Evolutionary conservation across 2,797 vertebrate genomes (phyloP), one percentile per base, ranked within the genome.

Genomic region (Poeciliopsis paucimaculata): DNA sequence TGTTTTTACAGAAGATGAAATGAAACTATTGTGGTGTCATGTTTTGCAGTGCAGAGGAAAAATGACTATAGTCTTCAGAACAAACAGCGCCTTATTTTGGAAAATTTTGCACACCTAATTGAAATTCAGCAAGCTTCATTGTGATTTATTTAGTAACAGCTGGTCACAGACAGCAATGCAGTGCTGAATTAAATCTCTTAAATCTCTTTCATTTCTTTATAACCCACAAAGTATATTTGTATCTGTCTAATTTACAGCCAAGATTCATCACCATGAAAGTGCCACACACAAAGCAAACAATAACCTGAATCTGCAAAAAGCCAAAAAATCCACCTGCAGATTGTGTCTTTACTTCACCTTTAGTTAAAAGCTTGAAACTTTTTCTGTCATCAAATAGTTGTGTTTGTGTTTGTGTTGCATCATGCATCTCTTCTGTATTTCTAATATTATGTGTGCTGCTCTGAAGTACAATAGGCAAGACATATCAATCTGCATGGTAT

Each of bases 71-170:
- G 70, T 70, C 47, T 66, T 71, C 68, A 70, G 70, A 87, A 85
- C 73, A 84, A 86, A 87, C 51, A 62, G 71, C 43, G 55, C 80
- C 77, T 80, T 86, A 51, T 70, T 86, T 83, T 85, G 77, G 74
- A 8, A 89, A 85, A 84, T 81, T 79, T 72, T 75, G 60, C 73
- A 81, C 45, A 49, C 8, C 73, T 86, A 82, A 87, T 86, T 87
- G 73, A 51, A 81, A 88, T 91, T 92, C 80, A 82, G 64, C 47
- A 36, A 23, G 66, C 57, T 78, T 87, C 77, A 51, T 74, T 77
- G 75, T 91, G 88, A 90, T 90, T 92, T 88, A 92, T 90, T 80
- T 77, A 76, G 75, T 55, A 91, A 86, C 89, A 91, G 87, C 87
- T 88, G 87, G 84, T 87, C 86, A 78, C 77, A 88, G 83, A 91